Base-by-base conservation (phyloP, 2,888 invertebrate species). In the Rutpela maculata region DNA sequence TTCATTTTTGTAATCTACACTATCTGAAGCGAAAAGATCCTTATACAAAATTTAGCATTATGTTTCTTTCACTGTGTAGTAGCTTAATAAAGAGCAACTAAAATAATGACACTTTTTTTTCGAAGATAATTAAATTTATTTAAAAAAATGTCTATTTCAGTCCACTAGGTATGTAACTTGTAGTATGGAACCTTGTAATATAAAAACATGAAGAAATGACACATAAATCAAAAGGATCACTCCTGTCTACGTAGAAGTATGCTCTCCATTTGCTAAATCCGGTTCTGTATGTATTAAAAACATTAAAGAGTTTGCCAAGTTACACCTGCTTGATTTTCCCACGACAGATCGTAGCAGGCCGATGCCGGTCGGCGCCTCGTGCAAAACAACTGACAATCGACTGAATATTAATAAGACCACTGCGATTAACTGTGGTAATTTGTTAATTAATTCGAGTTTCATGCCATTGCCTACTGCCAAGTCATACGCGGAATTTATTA, bases 321-420 rank as follows among this genome's bases (percentile, higher is more conserved):
- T 77, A 86, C 89, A 89, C 89, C 89, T 88, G 89, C 88, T 83
- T 82, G 85, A 86, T 87, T 87, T 89, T 88, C 89, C 88, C 88
- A 88, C 88, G 89, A 80, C 77, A 76, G 78, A 75, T 78, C 74
- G 75, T 76, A 78, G 77, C 80, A 75, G 70, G 77, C 71, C 74
- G 76, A 70, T 60, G 76, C 71, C 78, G 75, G 80, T 82, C 84
- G 84, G 84, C 84, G 84, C 85, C 85, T 84, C 84, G 84, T 84
- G 83, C 84, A 84, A 83, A 81, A 83, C 82, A 84, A 82, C 84
- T 80, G 84, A 82, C 82, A 83, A 83, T 82, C 85, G 83, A 74
- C 80, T 83, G 87, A 87, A 87, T 87, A 87, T 86, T 87, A 84
- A 87, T 86, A 84, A 87, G 85, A 72, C 80, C 79, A 82, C 84